A percentile compares a stretch with the other conserved stretches of the same genome.
Evolutionary conservation across 2,888 invertebrate genomes (phyloP).

Genomic region (Himalopsyche anomala): DNA sequence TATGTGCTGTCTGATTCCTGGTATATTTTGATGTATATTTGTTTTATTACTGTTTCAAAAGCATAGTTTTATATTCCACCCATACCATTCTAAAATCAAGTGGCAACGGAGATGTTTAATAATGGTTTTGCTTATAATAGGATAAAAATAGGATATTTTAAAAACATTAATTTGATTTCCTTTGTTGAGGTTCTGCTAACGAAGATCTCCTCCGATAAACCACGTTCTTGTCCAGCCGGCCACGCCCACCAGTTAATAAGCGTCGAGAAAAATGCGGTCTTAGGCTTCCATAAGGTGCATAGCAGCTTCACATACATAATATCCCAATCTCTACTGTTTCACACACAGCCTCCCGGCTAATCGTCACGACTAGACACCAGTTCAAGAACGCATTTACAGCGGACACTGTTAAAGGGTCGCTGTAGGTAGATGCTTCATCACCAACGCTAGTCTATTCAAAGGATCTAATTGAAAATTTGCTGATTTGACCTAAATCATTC

Average conservation of each 20-base stretch:
- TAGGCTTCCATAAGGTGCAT: constrained; percentile 26
- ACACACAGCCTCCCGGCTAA: background rate
- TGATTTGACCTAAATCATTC: background rate
- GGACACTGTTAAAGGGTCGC: background rate
- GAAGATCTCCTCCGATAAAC: background rate
- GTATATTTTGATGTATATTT: too few species aligned
- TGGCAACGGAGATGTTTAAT: too few species aligned
- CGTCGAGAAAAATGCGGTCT: constrained; percentile 21
- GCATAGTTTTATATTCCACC: too few species aligned
- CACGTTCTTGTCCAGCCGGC: background rate
- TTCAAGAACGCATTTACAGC: background rate
- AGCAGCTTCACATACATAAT: background rate
- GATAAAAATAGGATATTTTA: too few species aligned
- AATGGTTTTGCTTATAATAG: too few species aligned
- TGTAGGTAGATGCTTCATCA: constrained; percentile 8
- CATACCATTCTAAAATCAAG: too few species aligned
- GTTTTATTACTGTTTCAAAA: too few species aligned
- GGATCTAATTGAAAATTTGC: too few species aligned
- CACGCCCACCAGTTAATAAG: constrained; percentile 16
- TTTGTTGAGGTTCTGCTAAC: background rate
- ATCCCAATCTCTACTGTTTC: background rate
- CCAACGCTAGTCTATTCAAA: background rate
- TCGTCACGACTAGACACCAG: constrained; percentile 11
- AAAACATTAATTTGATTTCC: too few species aligned
- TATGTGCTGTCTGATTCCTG: too few species aligned